Evolutionary conservation across 2,113 vertebrate genomes (phyloP).

Genomic region (Charadrius vociferus): DNA sequence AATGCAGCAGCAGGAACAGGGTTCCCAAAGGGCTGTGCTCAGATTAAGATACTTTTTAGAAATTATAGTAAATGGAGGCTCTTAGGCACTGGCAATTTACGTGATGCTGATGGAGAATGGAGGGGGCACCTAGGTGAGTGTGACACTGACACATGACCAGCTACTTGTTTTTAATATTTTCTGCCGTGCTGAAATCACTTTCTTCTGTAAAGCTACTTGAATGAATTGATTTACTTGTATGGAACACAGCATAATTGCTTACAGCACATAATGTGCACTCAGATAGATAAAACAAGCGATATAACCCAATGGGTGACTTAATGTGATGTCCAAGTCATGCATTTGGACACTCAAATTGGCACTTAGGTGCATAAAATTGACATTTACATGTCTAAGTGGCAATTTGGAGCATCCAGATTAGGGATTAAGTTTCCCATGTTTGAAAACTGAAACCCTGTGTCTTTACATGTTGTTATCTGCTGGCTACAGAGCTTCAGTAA

Average conservation of each 20-base stretch:
- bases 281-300: slow-evolving; percentile 55
- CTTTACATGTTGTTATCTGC: neutral
- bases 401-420: slow-evolving; percentile 53
- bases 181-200: slow-evolving; percentile 38
- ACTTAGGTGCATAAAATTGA: slow-evolving; percentile 53
- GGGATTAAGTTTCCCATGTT: slow-evolving; percentile 9
- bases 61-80: neutral
- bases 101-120: neutral
- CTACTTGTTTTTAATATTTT: slow-evolving; percentile 45
- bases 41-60: neutral
- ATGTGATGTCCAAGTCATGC: slow-evolving; percentile 52
- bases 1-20: neutral
- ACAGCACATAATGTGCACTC: slow-evolving; percentile 38
- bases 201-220: slow-evolving; percentile 22
- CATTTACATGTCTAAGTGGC: slow-evolving; percentile 54
- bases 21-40: neutral
- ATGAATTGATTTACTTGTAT: slow-evolving; percentile 50
- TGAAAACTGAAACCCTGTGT: slow-evolving; percentile 38
- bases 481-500: neutral
- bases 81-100: neutral
- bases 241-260: slow-evolving; percentile 50
- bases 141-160: neutral
- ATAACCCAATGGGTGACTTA: slow-evolving; percentile 41
- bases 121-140: neutral
- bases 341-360: slow-evolving; percentile 61